Evolutionary conservation across 2,113 vertebrate species (phyloP).

Genomic region (Pavo muticus): DNA sequence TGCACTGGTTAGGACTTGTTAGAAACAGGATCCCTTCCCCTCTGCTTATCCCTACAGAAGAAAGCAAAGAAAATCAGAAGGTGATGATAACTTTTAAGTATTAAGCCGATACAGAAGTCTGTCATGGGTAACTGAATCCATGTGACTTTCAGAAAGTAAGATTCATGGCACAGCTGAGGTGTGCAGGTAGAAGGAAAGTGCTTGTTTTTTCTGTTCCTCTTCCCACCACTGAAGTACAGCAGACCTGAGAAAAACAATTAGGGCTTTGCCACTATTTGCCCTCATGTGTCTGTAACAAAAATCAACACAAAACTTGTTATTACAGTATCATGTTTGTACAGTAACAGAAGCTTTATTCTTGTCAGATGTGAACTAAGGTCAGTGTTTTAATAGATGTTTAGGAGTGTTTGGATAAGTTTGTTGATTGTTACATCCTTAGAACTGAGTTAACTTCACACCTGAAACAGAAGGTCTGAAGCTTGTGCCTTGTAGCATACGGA

Average conservation of each 20-base stretch:
- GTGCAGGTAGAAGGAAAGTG: not conserved
- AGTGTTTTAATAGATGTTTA: not conserved
- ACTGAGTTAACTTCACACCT: not conserved
- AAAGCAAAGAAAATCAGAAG: not conserved
- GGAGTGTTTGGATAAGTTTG: not conserved
- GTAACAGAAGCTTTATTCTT: not conserved
- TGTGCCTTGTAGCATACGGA: not conserved
- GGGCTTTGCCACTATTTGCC: not conserved
- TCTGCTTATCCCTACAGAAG: not conserved
- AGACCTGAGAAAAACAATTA: not conserved
- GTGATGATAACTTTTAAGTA: conserved; percentile 2
- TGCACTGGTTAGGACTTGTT: not conserved
- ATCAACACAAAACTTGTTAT: not conserved
- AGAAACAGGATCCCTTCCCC: not conserved
- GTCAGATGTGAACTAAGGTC: not conserved
- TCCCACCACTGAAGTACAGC: not conserved
- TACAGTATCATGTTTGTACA: not conserved
- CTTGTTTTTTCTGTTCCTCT: not conserved
- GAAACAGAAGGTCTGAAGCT: not conserved
- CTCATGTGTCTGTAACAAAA: not conserved
- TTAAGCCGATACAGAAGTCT: not conserved
- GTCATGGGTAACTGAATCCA: not conserved
- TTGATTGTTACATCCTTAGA: not conserved
- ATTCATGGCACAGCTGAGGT: not conserved
- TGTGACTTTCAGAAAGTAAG: not conserved